phyloP scores from a whole-genome alignment of 2,113 vertebrate genomes.

The Jaculus jaculus region DNA sequence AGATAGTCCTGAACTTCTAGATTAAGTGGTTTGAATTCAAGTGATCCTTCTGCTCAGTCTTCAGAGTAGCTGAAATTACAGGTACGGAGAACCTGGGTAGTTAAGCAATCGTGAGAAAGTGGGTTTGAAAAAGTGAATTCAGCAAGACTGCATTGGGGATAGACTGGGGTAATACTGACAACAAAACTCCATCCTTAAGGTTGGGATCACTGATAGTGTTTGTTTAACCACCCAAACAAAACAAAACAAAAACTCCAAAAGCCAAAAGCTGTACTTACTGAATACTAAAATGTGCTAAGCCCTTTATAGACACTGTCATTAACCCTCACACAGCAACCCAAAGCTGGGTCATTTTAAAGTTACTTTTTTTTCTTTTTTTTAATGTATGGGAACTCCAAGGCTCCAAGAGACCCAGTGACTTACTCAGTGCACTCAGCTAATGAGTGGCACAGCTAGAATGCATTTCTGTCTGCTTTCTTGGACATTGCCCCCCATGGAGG shows the following conservation, averaged over 20 bases:
- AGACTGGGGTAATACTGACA: not conserved
- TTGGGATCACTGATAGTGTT: not conserved
- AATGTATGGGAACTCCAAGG: not conserved
- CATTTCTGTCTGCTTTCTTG: not conserved
- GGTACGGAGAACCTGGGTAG: not conserved
- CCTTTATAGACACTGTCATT: not conserved
- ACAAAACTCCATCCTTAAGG: not conserved
- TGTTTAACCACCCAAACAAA: not conserved
- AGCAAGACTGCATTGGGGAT: no score
- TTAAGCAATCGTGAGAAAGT: not conserved
- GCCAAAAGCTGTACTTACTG: not conserved
- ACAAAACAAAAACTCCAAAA: not conserved
- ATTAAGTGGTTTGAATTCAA: not conserved
- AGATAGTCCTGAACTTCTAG: not conserved
- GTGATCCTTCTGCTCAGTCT: not conserved
- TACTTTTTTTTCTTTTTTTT: not conserved
- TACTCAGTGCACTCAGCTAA: no score
- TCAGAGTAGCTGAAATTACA: not conserved
- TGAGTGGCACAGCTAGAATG: not conserved
- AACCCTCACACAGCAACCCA: not conserved
- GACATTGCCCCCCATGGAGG: not conserved
- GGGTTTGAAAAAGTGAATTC: not conserved
- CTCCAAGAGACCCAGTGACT: not conserved
- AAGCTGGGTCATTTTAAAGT: not conserved
- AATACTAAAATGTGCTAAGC: not conserved